Conservation (phyloP, 2,888 invertebrate genomes). For the Sminthurinus aureus region DNA sequence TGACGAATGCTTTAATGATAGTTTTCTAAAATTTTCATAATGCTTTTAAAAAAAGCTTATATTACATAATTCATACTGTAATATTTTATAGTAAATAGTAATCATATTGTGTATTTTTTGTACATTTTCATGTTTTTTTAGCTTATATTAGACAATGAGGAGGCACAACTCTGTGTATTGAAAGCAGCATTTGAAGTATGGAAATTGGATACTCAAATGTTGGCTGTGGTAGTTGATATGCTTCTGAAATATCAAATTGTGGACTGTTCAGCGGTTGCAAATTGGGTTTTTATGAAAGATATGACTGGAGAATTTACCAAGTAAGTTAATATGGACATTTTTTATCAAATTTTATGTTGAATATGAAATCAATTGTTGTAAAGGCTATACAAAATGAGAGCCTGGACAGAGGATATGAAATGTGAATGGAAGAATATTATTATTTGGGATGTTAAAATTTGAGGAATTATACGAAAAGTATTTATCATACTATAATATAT, state of each 20-base stretch:
- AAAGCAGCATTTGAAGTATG: constrained; percentile 94
- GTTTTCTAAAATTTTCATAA: not conserved
- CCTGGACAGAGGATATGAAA: no score
- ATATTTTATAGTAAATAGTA: constrained; percentile 19
- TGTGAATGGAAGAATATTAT: no score
- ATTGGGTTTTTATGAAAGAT: constrained; percentile 96
- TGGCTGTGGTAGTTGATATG: constrained; percentile 95
- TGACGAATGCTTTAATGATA: not conserved
- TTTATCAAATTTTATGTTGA: not conserved
- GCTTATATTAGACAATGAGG: constrained; percentile 91
- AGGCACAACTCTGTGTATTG: constrained; percentile 93
- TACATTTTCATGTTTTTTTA: constrained; percentile 63
- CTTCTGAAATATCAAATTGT: constrained; percentile 96
- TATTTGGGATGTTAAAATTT: no score
- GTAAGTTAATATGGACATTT: constrained; percentile 62
- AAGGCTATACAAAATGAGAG: no score
- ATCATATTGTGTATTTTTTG: not conserved
- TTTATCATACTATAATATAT: no score
- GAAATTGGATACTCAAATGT: constrained; percentile 83
- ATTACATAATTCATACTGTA: no score
- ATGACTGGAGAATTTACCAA: constrained; percentile 89
- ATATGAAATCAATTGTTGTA: not conserved
- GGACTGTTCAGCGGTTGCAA: constrained; percentile 95
- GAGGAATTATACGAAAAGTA: no score
- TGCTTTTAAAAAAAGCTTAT: not conserved